phyloP scores from a whole-genome alignment of 1,140 invertebrate genomes.

The Drosophila insularis region DNA sequence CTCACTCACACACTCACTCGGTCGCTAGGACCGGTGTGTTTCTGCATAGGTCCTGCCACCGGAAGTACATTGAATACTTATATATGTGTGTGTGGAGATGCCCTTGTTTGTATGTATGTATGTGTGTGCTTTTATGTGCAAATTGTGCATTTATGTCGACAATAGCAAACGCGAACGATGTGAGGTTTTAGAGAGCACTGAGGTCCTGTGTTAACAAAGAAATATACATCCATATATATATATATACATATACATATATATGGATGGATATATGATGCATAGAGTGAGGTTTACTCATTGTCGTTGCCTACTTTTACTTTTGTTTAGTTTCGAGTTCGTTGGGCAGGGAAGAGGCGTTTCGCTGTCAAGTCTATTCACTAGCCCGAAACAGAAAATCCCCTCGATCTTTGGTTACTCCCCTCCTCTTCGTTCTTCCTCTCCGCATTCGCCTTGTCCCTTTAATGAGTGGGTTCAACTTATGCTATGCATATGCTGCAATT shows the following conservation, averaged over 20 bases:
- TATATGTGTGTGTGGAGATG: conserved; percentile 19
- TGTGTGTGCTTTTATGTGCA: conserved; percentile 69
- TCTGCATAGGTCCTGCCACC: conserved; percentile 58
- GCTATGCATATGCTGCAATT: conserved; percentile 16
- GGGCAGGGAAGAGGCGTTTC: conserved; percentile 33
- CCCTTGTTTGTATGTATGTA: conserved; percentile 12
- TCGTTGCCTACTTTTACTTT: conserved; percentile 60
- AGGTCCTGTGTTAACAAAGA: conserved; percentile 15
- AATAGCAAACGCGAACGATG: conserved; percentile 58
- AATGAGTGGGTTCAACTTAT: conserved; percentile 14
- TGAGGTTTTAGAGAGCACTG: conserved; percentile 30
- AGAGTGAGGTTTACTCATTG: conserved; percentile 20
- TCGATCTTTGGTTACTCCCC: not conserved
- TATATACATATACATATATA: conserved; percentile 20
- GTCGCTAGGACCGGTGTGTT: conserved; percentile 7
- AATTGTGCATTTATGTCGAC: conserved; percentile 80
- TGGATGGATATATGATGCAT: conserved; percentile 28
- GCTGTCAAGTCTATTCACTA: conserved; percentile 52
- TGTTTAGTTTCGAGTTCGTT: conserved; percentile 36
- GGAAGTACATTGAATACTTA: conserved; percentile 71
- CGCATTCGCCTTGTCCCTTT: not conserved
- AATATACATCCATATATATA: conserved; percentile 26
- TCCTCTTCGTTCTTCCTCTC: not conserved
- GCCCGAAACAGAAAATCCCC: not conserved
- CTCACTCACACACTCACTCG: conserved; percentile 12